These are phyloP conservation scores for Tenualosa thibaudeaui DNA, from an alignment of 2,797 vertebrate genomes.

Conservation along the genomic window DNA sequence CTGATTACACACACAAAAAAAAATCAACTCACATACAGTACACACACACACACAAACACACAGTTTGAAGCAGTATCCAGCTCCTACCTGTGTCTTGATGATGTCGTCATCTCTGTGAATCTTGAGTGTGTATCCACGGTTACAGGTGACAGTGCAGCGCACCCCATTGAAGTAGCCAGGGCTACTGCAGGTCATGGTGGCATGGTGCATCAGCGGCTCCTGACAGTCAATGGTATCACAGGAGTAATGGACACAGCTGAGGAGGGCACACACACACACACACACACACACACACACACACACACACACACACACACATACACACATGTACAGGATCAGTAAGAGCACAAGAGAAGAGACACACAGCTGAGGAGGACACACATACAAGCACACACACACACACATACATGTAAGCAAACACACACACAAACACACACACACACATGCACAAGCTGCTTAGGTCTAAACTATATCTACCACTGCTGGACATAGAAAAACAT, in stretches of 20 bases:
- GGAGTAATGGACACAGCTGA: slow-evolving; percentile 92
- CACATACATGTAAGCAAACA: background rate
- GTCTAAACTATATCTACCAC: too few relatives aligned
- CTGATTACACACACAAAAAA: background rate
- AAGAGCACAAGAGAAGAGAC: background rate
- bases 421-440: background rate
- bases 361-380: background rate
- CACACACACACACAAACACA: background rate
- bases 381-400: background rate
- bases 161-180: slow-evolving; percentile 82
- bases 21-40: background rate
- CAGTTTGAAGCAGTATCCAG: background rate
- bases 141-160: slow-evolving; percentile 89
- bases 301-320: background rate
- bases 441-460: too few relatives aligned
- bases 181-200: slow-evolving; percentile 81
- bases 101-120: slow-evolving; percentile 87
- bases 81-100: slow-evolving; percentile 86
- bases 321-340: background rate
- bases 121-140: slow-evolving; percentile 85
- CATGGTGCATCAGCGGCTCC: slow-evolving; percentile 83
- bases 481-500: too few relatives aligned
- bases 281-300: background rate
- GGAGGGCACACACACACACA: background rate
- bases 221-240: slow-evolving; percentile 90